phyloP scores from a whole-genome alignment of 2,888 invertebrate genomes.

The Augiades crinisus region DNA sequence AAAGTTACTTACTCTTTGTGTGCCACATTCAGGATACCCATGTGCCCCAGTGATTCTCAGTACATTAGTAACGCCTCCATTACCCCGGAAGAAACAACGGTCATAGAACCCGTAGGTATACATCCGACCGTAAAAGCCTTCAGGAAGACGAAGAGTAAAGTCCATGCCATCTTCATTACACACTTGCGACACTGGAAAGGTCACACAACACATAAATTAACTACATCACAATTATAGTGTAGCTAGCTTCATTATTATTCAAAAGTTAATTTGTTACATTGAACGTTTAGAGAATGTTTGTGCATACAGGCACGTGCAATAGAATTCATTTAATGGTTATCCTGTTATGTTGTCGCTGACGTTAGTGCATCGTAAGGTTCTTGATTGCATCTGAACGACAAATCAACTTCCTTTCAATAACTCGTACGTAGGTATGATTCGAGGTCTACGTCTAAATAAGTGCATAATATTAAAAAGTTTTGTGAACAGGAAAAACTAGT shows the following conservation, averaged over 20 bases:
- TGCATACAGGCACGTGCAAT: neutral
- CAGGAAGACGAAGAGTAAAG: constrained; percentile 92
- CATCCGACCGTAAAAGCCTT: constrained; percentile 94
- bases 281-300: too few relatives aligned
- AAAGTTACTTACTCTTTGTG: constrained; percentile 84
- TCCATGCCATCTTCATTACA: constrained; percentile 98
- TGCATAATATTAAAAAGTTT: too few relatives aligned
- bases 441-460: too few relatives aligned
- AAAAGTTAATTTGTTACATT: neutral
- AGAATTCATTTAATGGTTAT: neutral
- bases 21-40: constrained; percentile 97
- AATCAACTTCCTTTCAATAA: neutral
- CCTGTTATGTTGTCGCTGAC: neutral
- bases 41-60: constrained; percentile 93
- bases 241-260: neutral
- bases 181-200: constrained; percentile 88
- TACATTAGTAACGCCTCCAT: constrained; percentile 91
- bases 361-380: neutral
- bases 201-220: neutral
- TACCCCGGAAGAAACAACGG: constrained; percentile 94
- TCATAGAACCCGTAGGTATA: constrained; percentile 96
- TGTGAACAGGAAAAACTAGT: too few relatives aligned
- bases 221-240: neutral
- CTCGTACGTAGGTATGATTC: neutral
- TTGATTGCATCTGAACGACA: neutral